Evolutionary conservation across 2,797 vertebrate genomes (phyloP), one percentile per base, ranked within the genome.

Genomic region (Alectoris magna): DNA sequence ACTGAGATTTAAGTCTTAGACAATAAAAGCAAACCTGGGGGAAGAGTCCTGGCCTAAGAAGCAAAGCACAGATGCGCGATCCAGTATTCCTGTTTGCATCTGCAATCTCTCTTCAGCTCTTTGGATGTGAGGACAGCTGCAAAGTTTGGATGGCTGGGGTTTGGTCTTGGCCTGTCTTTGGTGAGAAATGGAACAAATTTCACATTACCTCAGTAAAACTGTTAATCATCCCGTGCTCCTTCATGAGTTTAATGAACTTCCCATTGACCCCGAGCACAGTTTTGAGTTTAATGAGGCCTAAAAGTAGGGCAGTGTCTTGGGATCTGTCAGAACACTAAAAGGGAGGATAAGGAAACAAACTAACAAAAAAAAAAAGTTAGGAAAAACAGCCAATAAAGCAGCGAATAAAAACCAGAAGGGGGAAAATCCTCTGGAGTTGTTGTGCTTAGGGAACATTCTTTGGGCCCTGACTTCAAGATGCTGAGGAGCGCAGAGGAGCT

Each of bases 211-310:
- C 78, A 56, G 8, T 31, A 46, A 10, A 72, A 51, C 60, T 94
- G 66, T 93, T 48, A 36, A 63, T 92, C 93, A 93, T 60, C 76
- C 24, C 59, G 3, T 46, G 48, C 92, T 73, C 85, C 92, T 87
- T 89, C 63, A 9, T 0, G 6, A 80, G 76, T 49, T 81, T 27
- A 60, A 5, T 91, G 91, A 94, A 60, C 95, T 78, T 70, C 49
- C 63, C 87, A 6, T 24, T 94, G 96, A 94, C 88, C 95, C 87
- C 29, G 46, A 27, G 18, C n/a, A 6, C 48, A 38, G 63, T 44
- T 74, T 44, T 22, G 84, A 87, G 92, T 64, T 78, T 86, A 88
- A 92, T 73, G 93, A 95, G 89, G 46, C 87, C 79, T 22, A 31
- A 31, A 27, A 75, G 79, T 9, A 41, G 79, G 70, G 60, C 75